A percentile compares a stretch with the other conserved stretches of the same genome.
These are phyloP conservation scores for Misgurnus anguillicaudatus DNA, from an alignment of 2,113 vertebrate species.

Conservation along the genomic window DNA sequence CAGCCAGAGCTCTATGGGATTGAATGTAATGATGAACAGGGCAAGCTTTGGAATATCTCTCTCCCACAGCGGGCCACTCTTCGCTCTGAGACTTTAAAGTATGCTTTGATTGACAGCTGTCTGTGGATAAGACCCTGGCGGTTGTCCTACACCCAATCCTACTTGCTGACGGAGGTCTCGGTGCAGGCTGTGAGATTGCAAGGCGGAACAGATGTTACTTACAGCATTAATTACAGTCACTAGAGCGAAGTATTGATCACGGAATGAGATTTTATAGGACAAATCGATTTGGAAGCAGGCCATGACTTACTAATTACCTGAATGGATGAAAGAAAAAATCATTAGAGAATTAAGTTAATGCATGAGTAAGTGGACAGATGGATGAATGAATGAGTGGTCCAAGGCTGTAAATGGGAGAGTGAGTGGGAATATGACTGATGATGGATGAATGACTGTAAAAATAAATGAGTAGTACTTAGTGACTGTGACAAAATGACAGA, in stretches of 20 bases:
- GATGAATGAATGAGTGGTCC: background rate
- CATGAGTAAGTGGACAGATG: background rate
- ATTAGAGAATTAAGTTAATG: background rate
- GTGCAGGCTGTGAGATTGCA: conserved; percentile 1
- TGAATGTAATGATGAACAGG: conserved; percentile 4
- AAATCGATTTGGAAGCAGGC: background rate
- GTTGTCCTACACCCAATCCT: background rate
- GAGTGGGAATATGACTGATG: background rate
- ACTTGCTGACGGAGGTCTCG: conserved; percentile 12
- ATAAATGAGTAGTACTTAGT: background rate
- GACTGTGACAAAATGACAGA: background rate
- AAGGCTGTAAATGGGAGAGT: background rate
- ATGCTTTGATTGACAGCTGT: conserved; percentile 39
- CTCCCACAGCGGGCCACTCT: background rate
- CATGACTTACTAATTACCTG: background rate
- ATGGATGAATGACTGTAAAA: background rate
- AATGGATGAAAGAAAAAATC: background rate
- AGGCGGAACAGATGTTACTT: conserved; percentile 13
- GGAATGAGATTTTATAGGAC: conserved; percentile 4
- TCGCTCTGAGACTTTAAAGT: background rate
- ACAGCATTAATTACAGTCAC: background rate
- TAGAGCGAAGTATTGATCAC: background rate
- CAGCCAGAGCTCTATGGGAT: background rate
- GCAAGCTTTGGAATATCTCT: background rate
- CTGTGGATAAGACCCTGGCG: conserved; percentile 13